Evolutionary conservation across 2,113 vertebrate species (phyloP), one percentile per base, ranked within the genome.

Genomic region (Rattus rattus): DNA sequence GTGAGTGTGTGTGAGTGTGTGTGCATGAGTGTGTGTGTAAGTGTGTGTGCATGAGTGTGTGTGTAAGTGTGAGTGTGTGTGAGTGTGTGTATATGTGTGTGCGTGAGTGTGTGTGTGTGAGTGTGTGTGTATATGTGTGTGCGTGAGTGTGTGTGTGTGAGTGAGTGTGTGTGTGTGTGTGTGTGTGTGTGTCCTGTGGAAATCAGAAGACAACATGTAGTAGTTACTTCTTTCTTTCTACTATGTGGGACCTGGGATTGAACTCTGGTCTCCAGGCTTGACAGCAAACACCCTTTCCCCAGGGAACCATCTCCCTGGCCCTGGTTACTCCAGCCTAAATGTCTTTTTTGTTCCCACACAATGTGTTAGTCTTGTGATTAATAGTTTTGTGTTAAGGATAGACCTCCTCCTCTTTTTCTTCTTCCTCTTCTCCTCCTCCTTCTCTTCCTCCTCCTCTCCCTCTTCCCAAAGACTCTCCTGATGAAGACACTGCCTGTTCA

Each of bases 381-480:
- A 36, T 76, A 92, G 73, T 77, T 95, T 91, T 56, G 22, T 73
- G 73, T 88, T 90, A 86, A 33, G 49, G 49, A 52, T 47, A n/a
- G 56, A 54, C 84, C 28, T 49, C 17, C 63, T 22, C 70, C n/a
- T 39, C 72, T 16, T 80, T 6, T 24, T 47, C 39, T 39, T 39
- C n/a, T 4, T 16, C 24, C 2, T 39, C 4, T 6, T 10, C 19
- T 39, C 13, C 59, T 16, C 36, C 14, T 65, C 16, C 83, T 30
- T 20, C 24, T 33, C 76, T 22, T 33, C 43, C 43, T 43, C n/a
- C 3, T 22, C 56, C 11, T 28, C n/a, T 8, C 26, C 22, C 14
- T 12, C 26, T 28, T 47, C 24, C 61, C 26, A 65, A 85, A 65
- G 83, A 4, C 83, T 33, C 20, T 33, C 61, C 61, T 63, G 56